phyloP scores from a whole-genome alignment of 2,113 vertebrate genomes.

The Tauraco erythrolophus region DNA sequence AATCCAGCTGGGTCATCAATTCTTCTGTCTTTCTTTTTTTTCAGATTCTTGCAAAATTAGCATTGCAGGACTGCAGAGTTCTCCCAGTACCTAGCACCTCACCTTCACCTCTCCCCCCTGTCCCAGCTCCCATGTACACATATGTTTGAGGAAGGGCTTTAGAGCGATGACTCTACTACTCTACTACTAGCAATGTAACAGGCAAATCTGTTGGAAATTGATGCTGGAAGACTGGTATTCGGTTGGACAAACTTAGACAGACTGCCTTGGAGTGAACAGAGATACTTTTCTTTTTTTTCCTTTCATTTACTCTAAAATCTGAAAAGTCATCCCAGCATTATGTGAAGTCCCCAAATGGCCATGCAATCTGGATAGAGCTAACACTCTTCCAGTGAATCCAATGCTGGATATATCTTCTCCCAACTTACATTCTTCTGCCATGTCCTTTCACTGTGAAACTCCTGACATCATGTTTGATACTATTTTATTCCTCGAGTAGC shows the following conservation, averaged over 20 bases:
- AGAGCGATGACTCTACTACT: neutral
- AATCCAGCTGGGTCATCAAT: neutral
- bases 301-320: neutral
- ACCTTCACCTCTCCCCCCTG: neutral
- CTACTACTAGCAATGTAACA: neutral
- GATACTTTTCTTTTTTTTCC: neutral
- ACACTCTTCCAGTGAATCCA: neutral
- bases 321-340: neutral
- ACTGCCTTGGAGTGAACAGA: neutral
- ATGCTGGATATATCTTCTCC: neutral
- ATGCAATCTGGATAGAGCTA: neutral
- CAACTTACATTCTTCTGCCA: neutral
- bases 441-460: constrained; percentile 11
- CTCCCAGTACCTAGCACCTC: neutral
- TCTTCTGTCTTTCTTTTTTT: neutral
- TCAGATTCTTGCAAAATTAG: neutral
- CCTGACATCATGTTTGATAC: neutral
- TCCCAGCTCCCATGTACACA: neutral
- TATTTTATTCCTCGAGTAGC: constrained; percentile 36
- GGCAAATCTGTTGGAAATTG: neutral
- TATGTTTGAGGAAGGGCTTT: neutral
- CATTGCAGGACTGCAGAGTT: neutral
- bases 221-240: neutral
- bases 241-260: neutral
- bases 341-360: neutral